These are phyloP conservation scores for Zingel zingel DNA, from an alignment of 2,113 vertebrate species.

Conservation along the genomic window DNA sequence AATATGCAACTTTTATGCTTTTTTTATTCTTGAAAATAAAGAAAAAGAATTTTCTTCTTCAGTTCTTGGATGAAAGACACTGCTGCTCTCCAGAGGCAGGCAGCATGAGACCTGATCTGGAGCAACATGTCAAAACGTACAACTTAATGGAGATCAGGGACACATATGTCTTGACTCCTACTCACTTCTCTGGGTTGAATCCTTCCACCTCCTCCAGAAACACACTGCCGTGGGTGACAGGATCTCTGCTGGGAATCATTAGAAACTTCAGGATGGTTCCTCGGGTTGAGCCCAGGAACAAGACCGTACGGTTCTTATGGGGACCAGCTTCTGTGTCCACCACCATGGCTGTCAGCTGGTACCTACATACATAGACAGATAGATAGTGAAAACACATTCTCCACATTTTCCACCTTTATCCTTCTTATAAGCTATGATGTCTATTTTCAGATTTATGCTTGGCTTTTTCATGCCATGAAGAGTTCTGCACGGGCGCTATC, in stretches of 20 bases:
- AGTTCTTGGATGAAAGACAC: slow-evolving; percentile 1
- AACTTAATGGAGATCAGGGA: slow-evolving; percentile 37
- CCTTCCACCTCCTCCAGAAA: slow-evolving; percentile 97
- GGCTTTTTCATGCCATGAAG: slow-evolving; percentile 2
- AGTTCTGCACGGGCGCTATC: not conserved
- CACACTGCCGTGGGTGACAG: slow-evolving; percentile 84
- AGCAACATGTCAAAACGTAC: slow-evolving; percentile 32
- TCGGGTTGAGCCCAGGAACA: slow-evolving; percentile 94
- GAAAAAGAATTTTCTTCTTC: too few relatives aligned
- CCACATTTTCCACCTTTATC: not conserved
- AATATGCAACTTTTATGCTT: not conserved
- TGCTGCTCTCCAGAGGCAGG: slow-evolving; percentile 13
- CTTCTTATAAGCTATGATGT: not conserved
- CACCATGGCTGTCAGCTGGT: slow-evolving; percentile 92
- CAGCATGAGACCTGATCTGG: slow-evolving; percentile 11
- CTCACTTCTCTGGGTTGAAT: slow-evolving; percentile 93
- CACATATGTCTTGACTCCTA: slow-evolving; percentile 37
- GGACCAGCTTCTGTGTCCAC: slow-evolving; percentile 93
- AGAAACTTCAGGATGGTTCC: slow-evolving; percentile 96
- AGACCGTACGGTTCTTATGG: slow-evolving; percentile 91
- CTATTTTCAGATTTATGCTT: not conserved
- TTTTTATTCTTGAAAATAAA: too few relatives aligned
- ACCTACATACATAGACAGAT: slow-evolving; percentile 76
- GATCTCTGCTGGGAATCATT: slow-evolving; percentile 85
- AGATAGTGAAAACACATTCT: not conserved